Percentiles rank a stretch among this genome's conserved stretches.
These are phyloP conservation scores for Neomorphus geoffroyi DNA, from an alignment of 2,797 vertebrate species.

Conservation along the genomic window DNA sequence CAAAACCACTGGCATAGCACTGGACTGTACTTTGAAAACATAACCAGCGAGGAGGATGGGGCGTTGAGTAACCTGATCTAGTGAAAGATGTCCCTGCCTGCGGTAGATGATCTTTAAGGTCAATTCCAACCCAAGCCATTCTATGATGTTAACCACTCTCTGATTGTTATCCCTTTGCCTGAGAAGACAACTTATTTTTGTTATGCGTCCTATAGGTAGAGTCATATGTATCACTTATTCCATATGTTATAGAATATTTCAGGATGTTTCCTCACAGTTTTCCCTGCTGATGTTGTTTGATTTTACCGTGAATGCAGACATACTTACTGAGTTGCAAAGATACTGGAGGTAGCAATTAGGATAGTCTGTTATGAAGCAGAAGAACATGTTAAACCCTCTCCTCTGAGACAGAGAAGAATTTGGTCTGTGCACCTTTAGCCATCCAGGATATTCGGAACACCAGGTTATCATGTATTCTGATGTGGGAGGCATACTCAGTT, in stretches of 20 bases:
- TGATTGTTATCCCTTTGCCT: background rate
- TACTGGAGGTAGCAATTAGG: background rate
- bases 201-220: background rate
- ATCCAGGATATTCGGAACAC: background rate
- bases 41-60: background rate
- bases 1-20: background rate
- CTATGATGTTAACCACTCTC: no score
- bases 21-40: background rate
- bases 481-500: background rate
- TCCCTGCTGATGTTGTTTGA: background rate
- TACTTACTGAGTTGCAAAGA: background rate
- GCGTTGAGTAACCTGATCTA: no score
- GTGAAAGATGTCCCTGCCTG: no score
- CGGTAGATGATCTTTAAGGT: no score
- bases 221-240: background rate
- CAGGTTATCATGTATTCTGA: rapidly evolving
- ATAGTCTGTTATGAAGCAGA: background rate
- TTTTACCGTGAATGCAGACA: background rate
- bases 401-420: background rate
- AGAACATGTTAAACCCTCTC: background rate
- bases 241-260: background rate
- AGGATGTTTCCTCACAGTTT: background rate
- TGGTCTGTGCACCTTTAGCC: background rate
- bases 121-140: no score
- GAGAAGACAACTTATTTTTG: background rate